Evolutionary conservation across 2,888 invertebrate species (phyloP).

Genomic region (Hemaris fuciformis): DNA sequence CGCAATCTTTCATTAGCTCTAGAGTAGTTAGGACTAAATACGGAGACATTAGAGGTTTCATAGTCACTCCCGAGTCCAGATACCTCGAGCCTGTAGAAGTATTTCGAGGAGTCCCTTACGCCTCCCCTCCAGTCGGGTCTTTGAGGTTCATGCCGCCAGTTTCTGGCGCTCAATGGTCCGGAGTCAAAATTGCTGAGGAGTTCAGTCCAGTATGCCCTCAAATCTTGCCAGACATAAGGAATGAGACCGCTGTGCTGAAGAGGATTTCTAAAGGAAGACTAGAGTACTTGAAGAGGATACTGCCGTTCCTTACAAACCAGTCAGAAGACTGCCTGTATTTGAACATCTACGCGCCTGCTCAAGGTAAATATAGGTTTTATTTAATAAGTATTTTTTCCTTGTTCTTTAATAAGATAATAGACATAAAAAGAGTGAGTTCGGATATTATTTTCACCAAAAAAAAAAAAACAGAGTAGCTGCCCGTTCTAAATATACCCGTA

Average conservation of each 20-base stretch:
- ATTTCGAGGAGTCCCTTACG: constrained; percentile 96
- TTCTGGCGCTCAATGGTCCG: constrained; percentile 95
- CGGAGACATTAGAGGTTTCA: constrained; percentile 92
- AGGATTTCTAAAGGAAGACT: constrained; percentile 94
- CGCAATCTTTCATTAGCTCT: constrained; percentile 85
- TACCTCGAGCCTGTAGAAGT: constrained; percentile 94
- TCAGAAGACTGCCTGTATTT: constrained; percentile 98
- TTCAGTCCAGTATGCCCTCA: constrained; percentile 97
- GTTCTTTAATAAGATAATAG: too few relatives aligned
- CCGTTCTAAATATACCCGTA: too few relatives aligned
- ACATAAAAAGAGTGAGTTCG: too few relatives aligned
- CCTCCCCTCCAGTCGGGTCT: constrained; percentile 93
- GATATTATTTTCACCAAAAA: too few relatives aligned
- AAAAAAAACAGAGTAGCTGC: too few relatives aligned
- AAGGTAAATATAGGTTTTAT: constrained; percentile 84
- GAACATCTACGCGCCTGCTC: constrained; percentile 97
- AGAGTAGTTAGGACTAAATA: constrained; percentile 94
- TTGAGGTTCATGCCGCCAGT: constrained; percentile 98
- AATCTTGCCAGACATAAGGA: constrained; percentile 91
- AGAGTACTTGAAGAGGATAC: constrained; percentile 92
- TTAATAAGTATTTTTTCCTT: background rate
- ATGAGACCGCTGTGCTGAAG: constrained; percentile 90
- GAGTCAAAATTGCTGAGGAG: constrained; percentile 92
- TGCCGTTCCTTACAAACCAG: constrained; percentile 94
- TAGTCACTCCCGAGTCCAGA: constrained; percentile 90